Base-by-base conservation (phyloP, 2,888 invertebrate genomes). In the Ypsolopha scabrella region DNA sequence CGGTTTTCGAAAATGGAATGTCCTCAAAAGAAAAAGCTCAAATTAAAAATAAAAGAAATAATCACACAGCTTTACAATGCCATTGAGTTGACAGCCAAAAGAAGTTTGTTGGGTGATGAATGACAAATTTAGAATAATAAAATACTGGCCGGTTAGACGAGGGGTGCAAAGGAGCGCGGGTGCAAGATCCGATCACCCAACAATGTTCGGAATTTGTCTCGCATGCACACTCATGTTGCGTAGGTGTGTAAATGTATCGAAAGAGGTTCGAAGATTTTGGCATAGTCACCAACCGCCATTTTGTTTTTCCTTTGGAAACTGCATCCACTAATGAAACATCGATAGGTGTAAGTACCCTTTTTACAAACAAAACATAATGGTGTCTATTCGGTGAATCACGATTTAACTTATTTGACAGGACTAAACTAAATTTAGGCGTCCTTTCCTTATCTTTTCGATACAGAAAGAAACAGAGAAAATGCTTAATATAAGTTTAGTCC, bases 31-130 rank as follows among this genome's bases (percentile, higher is more conserved):
- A 67, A 75, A 66, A 65, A 81, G 80, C 79, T 80, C 76, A 67
- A 54, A 55, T 46, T 41, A 54, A 82, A 80, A 75, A 60, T 75
- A 80, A 73, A 72, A 65, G 65, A 62, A 67, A 72, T 62, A 75
- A 79, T 73, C 82, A 85, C 82, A 83, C 82, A 81, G 81, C 81
- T 75, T 24, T 73, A 75, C 78, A 78, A 76, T 75, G 81, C 80
- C 76, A 76, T 75, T 65, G 66, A 81, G 49, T 49, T 45, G 43
- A 78, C 79, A 82, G 77, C 75, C 77, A 80, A 75, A 73, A 67
- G 13, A 57, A 54, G n/a, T 57, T 80, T 80, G 82, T 83, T 80
- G 83, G 82, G 82, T 83, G 83, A 82, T 70, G 58, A 65, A 82
- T 70, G 58, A 65, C 62, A 62, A 66, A 64, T 68, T 67, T 63